These are phyloP conservation scores for rabbit (Oryctolagus cuniculus) DNA, from an alignment of 2,113 vertebrate species.

Conservation along the genomic window mOryCun1.1 NC_091451.1:45001001-45001500, in stretches of 20 bases:
- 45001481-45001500: neutral
- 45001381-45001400: rapidly evolving
- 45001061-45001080: neutral
- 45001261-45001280: neutral
- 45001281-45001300: neutral
- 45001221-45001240: no score
- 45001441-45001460: neutral
- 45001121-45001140: no score
- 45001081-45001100: neutral
- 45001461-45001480: neutral
- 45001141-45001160: no score
- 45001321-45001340: neutral
- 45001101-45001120: no score
- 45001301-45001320: neutral
- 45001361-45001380: rapidly evolving
- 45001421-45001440: no score
- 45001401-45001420: no score
- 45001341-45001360: neutral
- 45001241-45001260: neutral
- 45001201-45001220: neutral
- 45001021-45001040: neutral
- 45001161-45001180: neutral
- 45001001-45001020: neutral
- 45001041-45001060: neutral
- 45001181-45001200: neutral